These are phyloP conservation scores for Zaprionus ghesquierei DNA, from an alignment of 1,140 invertebrate genomes.

Conservation along the genomic window DNA sequence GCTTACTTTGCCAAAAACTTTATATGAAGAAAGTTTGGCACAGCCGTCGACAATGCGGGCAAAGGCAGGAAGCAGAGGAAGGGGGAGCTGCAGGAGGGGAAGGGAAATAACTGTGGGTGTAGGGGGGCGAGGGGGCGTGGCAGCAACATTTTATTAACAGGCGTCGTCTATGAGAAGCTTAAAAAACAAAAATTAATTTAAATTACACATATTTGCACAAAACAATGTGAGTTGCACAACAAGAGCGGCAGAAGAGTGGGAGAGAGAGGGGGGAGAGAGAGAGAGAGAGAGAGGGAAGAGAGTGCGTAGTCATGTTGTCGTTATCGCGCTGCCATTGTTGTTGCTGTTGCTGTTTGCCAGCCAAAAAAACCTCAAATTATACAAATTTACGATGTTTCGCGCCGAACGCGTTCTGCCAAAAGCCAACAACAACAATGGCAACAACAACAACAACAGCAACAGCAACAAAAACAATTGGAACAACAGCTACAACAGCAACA, in stretches of 20 bases:
- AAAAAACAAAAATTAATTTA: conserved; percentile 58
- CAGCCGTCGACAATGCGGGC: conserved; percentile 29
- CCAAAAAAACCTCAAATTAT: conserved; percentile 48
- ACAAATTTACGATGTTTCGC: conserved; percentile 52
- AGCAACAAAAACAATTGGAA: background rate
- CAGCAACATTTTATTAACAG: conserved; percentile 51
- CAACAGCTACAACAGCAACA: background rate
- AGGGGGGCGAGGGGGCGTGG: background rate
- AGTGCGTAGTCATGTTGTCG: background rate
- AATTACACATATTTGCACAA: conserved; percentile 55
- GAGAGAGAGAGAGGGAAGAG: background rate
- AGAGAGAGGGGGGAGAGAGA: background rate
- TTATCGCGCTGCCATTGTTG: conserved; percentile 14
- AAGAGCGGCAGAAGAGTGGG: background rate
- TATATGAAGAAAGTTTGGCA: conserved; percentile 49
- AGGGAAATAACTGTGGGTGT: background rate
- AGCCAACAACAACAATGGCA: conserved; percentile 20
- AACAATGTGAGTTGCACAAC: conserved; percentile 32
- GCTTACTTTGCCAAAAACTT: conserved; percentile 49
- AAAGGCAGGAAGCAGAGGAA: background rate
- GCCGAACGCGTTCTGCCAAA: conserved; percentile 27
- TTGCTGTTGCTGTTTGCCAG: conserved; percentile 10
- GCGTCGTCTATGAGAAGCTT: conserved; percentile 45
- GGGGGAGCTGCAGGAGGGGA: background rate
- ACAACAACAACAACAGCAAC: conserved; percentile 2